Base-by-base conservation (phyloP, 1,140 invertebrate genomes). In the Macrocentrus cingulum region DNA sequence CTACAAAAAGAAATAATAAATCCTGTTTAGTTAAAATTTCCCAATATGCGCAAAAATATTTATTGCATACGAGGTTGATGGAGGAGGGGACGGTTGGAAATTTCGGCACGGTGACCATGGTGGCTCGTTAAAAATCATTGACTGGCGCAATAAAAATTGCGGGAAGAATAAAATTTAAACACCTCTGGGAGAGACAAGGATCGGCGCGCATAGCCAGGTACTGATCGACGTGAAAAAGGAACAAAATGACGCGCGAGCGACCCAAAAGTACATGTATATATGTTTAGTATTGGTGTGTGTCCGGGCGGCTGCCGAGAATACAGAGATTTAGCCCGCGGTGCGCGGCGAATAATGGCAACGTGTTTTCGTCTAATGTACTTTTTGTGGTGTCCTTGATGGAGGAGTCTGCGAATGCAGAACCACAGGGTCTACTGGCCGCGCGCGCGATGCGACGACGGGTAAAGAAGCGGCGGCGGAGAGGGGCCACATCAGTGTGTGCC, bases 301-400 rank as follows among this genome's bases (percentile, higher is more conserved):
- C n/a, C n/a, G n/a, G n/a, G 23, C 42, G 56, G 44, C 16, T 50
- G 46, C 59, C 41, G 53, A 48, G 32, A 55, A 59, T 55, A 58
- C 56, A 61, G 51, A 41, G 36, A 39, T 52, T 23, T 39, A 39
- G 53, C 22, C 39, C 37, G 42, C 53, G 53, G 59, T 55, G 34
- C 50, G 34, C 49, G 22, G 39, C 46, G 49, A 54, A 63, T 63
- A 63, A 63, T 63, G 61, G 75, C 75, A 79, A 75, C 77, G 75
- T 79, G 76, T 79, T 79, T 78, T 78, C 73, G 76, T 78, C 76
- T 79, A 78, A 78, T 79, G 77, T 79, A 79, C 73, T 78, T 79
- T 79, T 79, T 79, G 70, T 78, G 69, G 75, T 79, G 77, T 79
- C 77, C 76, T 79, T 79, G 77, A 78, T 78, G 76, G 69, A 76